These are phyloP conservation scores for Xerus inauris DNA, from an alignment of 2,113 vertebrate species.

Conservation along the genomic window DNA sequence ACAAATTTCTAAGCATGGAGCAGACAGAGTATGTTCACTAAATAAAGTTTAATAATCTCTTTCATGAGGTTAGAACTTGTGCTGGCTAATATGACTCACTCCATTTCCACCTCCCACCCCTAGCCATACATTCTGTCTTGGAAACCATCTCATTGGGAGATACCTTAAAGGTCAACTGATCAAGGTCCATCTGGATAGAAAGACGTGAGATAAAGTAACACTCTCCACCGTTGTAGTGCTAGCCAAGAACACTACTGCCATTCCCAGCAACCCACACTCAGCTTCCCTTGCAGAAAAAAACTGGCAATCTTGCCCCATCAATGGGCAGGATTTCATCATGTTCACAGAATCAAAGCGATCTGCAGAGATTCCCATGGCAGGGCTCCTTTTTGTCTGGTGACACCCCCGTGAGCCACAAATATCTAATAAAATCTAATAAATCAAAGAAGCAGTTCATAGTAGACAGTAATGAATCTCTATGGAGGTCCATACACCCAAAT, in stretches of 20 bases:
- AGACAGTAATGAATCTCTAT: not conserved
- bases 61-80: not conserved
- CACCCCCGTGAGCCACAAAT: not conserved
- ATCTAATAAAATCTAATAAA: not conserved
- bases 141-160: not conserved
- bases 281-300: not conserved
- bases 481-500: not conserved
- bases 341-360: not conserved
- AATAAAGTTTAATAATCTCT: not conserved
- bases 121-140: not conserved
- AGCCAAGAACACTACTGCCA: not conserved
- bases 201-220: not conserved
- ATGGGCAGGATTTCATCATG: not conserved
- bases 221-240: not conserved
- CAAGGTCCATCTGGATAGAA: not conserved
- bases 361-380: not conserved
- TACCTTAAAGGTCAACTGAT: not conserved
- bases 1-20: not conserved
- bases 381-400: not conserved
- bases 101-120: not conserved
- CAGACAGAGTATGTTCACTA: not conserved
- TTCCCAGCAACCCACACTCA: not conserved
- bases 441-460: not conserved
- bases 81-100: not conserved
- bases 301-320: not conserved